phyloP scores from a whole-genome alignment of 2,113 vertebrate species.

The Hippolais icterina region DNA sequence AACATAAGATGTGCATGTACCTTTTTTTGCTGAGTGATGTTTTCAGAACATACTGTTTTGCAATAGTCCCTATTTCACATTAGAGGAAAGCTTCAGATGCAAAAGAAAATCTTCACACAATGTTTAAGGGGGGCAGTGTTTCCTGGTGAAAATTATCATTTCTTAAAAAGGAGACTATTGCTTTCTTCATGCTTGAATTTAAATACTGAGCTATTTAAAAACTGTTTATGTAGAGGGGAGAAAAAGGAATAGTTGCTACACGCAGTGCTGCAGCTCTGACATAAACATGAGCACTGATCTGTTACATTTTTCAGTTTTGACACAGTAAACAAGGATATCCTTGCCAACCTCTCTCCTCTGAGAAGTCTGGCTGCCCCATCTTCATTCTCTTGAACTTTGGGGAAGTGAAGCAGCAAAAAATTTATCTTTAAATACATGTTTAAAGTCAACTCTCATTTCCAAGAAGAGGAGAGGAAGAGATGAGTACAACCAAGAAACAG shows the following conservation, averaged over 20 bases:
- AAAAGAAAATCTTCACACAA: background rate
- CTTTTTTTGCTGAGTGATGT: background rate
- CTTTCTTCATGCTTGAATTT: background rate
- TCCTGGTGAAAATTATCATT: background rate
- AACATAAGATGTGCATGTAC: background rate
- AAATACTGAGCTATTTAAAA: conserved; percentile 35
- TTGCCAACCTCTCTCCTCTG: background rate
- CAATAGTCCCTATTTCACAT: background rate
- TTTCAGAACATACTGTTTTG: background rate
- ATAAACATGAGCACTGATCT: background rate
- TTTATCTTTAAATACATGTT: background rate
- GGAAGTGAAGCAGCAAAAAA: background rate
- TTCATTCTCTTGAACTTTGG: background rate
- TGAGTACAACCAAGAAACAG: background rate
- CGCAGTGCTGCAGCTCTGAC: conserved; percentile 3
- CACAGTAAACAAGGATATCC: conserved; percentile 30
- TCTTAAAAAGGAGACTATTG: conserved; percentile 1
- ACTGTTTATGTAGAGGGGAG: background rate
- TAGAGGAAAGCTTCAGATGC: background rate
- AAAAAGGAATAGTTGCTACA: background rate
- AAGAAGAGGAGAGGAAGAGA: background rate
- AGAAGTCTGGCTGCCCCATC: background rate
- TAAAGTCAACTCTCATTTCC: background rate
- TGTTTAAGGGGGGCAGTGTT: background rate
- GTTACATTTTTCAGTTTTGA: conserved; percentile 17